Percentiles rank a stretch among this genome's conserved stretches.
phyloP scores from a whole-genome alignment of 2,113 vertebrate species.

The Artemisiospiza belli region DNA sequence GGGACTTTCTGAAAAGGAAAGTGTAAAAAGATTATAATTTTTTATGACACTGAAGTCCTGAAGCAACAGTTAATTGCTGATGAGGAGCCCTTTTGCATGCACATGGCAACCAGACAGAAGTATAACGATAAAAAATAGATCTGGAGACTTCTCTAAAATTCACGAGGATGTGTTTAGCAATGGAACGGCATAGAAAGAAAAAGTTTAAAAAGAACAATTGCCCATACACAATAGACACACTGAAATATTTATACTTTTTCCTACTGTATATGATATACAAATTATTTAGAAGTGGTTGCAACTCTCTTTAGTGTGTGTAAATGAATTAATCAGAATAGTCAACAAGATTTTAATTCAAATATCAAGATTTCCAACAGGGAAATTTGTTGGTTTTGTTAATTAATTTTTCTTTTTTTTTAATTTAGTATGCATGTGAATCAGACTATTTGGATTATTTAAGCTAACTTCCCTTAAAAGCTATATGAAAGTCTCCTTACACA shows the following conservation, averaged over 20 bases:
- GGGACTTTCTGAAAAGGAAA: not conserved
- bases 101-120: not conserved
- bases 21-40: rapidly evolving
- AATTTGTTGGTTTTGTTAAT: not conserved
- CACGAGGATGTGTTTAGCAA: not conserved
- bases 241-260: not conserved
- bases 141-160: not conserved
- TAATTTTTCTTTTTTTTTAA: not conserved
- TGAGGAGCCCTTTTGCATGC: not conserved
- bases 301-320: not conserved
- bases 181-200: not conserved
- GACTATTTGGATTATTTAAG: not conserved
- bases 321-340: not conserved
- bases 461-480: not conserved
- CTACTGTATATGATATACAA: not conserved
- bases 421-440: not conserved
- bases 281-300: not conserved
- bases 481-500: not conserved
- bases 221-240: not conserved
- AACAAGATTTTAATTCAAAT: not conserved
- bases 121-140: not conserved
- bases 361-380: not conserved
- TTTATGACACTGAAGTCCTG: not conserved
- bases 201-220: not conserved
- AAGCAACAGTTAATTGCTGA: not conserved